Conservation (phyloP, 2,797 vertebrate species). For the Spinus olivaceus region DNA sequence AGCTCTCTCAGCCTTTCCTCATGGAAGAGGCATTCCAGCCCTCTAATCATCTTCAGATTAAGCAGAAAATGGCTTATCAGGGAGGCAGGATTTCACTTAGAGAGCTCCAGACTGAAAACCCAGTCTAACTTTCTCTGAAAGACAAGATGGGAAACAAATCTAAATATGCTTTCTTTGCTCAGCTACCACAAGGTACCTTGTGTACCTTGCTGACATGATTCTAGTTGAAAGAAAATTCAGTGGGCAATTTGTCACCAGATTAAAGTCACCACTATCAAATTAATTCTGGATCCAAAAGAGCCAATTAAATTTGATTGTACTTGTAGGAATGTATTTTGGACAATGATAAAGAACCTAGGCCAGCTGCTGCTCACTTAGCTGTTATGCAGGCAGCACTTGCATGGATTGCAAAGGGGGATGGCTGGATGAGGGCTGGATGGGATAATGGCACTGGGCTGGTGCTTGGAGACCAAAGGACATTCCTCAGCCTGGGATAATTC, state of each 20-base stretch:
- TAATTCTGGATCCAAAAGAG: background rate
- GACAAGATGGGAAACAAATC: background rate
- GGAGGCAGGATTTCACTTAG: background rate
- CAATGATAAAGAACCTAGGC: background rate
- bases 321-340: background rate
- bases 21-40: background rate
- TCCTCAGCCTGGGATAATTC: background rate
- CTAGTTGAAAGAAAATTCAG: background rate
- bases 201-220: background rate
- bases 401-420: background rate
- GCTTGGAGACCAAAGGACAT: background rate
- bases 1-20: background rate
- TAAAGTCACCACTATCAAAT: background rate
- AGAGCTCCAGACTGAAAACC: background rate
- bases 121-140: background rate
- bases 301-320: background rate
- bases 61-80: background rate
- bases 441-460: background rate
- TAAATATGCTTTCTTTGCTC: background rate
- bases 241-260: background rate
- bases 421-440: background rate
- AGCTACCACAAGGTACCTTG: background rate
- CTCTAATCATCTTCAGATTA: background rate
- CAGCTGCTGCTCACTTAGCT: background rate
- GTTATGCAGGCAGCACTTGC: background rate